These are phyloP conservation scores for Tachina fera DNA, from an alignment of 2,888 invertebrate genomes.

Conservation along the genomic window DNA sequence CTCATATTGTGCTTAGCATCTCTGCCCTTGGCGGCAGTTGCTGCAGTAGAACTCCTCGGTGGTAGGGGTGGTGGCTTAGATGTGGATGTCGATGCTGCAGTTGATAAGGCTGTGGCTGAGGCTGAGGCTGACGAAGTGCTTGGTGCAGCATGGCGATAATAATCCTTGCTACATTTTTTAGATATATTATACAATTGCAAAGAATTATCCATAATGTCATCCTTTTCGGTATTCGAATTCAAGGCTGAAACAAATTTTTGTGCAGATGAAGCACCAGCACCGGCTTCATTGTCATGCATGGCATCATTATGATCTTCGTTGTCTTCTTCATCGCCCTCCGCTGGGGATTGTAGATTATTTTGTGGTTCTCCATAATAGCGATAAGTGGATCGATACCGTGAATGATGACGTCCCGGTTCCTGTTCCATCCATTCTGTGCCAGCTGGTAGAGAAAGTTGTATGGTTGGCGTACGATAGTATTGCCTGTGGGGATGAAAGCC, in stretches of 20 bases:
- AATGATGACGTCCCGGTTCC: constrained; percentile 78
- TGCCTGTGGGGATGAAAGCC: constrained; percentile 82
- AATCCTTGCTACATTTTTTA: constrained; percentile 81
- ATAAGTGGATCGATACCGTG: constrained; percentile 73
- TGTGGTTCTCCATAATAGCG: constrained; percentile 80
- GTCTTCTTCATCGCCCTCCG: constrained; percentile 73
- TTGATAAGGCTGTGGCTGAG: constrained; percentile 37
- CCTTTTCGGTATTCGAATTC: constrained; percentile 75
- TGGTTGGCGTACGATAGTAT: constrained; percentile 81
- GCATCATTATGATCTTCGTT: constrained; percentile 64
- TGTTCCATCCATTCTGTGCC: constrained; percentile 81
- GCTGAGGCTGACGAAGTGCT: constrained; percentile 49
- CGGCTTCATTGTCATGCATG: constrained; percentile 43
- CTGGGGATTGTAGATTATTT: constrained; percentile 76
- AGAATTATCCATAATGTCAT: constrained; percentile 80
- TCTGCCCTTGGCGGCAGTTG: constrained; percentile 59
- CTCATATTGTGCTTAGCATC: constrained; percentile 63
- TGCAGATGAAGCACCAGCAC: constrained; percentile 49
- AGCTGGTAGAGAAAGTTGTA: constrained; percentile 81
- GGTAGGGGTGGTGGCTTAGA: constrained; percentile 71
- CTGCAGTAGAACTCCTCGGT: constrained; percentile 59
- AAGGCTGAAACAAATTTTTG: constrained; percentile 71
- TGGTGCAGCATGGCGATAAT: constrained; percentile 76
- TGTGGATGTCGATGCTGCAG: constrained; percentile 61
- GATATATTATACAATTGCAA: constrained; percentile 81